phyloP scores from a whole-genome alignment of 1,140 invertebrate genomes.

The Halyomorpha halys region DNA sequence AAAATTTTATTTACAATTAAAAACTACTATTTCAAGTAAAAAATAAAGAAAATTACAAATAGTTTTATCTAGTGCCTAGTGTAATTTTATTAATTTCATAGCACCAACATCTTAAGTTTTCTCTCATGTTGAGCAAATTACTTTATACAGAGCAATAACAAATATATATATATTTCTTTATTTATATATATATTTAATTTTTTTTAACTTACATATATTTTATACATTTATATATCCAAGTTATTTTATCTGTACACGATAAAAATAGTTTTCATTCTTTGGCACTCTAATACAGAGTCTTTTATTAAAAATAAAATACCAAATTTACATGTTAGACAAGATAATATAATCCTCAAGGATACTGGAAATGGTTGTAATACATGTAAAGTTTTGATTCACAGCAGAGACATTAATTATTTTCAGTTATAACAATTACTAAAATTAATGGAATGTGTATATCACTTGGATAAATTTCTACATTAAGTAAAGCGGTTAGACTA shows the following conservation, averaged over 20 bases:
- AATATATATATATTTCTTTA: background rate
- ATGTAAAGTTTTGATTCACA: background rate
- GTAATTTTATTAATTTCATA: constrained; percentile 1
- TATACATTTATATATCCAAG: background rate
- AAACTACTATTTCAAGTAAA: background rate
- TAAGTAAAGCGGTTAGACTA: background rate
- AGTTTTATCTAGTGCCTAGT: background rate
- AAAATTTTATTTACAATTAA: background rate
- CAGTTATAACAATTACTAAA: background rate
- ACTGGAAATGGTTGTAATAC: background rate
- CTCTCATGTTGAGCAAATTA: constrained; percentile 5
- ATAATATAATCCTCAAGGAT: background rate
- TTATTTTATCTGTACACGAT: constrained; percentile 3
- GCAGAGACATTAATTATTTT: background rate
- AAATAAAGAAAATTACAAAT: background rate
- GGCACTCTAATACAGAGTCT: background rate
- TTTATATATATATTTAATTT: background rate
- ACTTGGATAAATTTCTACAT: no score
- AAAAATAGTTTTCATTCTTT: constrained; percentile 8
- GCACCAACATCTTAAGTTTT: background rate
- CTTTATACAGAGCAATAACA: constrained; percentile 1
- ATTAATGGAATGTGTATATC: no score
- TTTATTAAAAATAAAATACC: background rate
- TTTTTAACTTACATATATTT: background rate
- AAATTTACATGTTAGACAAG: background rate